Percentiles rank a stretch among this genome's conserved stretches.
phyloP scores from a whole-genome alignment of 2,888 invertebrate species.

The Stenchaetothrips biformis region DNA sequence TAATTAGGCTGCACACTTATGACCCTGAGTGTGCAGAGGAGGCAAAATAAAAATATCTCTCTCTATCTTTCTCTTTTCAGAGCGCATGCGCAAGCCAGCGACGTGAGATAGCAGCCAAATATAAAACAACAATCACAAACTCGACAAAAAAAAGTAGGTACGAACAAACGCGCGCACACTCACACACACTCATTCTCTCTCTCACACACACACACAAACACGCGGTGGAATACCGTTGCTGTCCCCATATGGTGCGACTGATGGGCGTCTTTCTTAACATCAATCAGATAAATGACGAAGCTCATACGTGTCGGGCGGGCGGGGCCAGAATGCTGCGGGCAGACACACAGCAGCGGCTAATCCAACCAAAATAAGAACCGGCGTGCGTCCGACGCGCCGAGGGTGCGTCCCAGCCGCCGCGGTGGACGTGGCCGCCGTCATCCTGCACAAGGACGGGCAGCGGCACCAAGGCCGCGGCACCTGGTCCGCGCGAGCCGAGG shows the following conservation, averaged over 20 bases:
- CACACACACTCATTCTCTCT: not conserved
- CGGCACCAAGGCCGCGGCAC: not conserved
- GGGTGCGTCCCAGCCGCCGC: not conserved
- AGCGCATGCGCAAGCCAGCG: too few relatives aligned
- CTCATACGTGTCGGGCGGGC: conserved; percentile 15
- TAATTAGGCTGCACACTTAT: too few relatives aligned
- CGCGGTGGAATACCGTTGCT: not conserved
- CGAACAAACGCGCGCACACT: not conserved
- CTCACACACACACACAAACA: not conserved
- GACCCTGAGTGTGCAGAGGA: too few relatives aligned
- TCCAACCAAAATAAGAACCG: not conserved
- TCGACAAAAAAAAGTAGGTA: too few relatives aligned
- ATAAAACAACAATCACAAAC: too few relatives aligned
- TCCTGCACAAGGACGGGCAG: not conserved
- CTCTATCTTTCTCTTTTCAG: too few relatives aligned
- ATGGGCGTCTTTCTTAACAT: conserved; percentile 6
- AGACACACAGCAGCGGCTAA: not conserved
- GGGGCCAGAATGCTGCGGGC: not conserved
- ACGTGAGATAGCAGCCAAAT: too few relatives aligned
- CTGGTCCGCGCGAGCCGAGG: not conserved
- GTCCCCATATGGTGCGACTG: conserved; percentile 12
- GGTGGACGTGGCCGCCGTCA: not conserved
- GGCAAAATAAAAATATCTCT: too few relatives aligned
- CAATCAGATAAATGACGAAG: conserved; percentile 25
- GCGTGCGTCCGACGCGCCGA: not conserved